phyloP scores from a whole-genome alignment of 1,140 invertebrate genomes.

The Drosophila navojoa region DNA sequence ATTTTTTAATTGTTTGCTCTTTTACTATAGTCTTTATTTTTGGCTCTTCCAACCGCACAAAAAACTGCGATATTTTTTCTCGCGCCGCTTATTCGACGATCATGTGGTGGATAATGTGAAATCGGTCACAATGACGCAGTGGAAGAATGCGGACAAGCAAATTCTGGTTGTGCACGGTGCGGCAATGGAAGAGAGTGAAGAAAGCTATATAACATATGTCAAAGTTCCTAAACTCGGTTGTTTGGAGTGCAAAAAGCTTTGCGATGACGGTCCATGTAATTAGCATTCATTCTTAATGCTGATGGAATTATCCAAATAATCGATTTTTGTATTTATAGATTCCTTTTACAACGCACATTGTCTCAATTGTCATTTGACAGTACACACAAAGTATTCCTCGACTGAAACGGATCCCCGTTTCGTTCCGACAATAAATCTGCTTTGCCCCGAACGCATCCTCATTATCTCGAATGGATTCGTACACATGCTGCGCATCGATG shows the following conservation, averaged over 20 bases:
- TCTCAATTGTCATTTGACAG: conserved; percentile 82
- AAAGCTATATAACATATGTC: conserved; percentile 82
- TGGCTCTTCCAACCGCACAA: conserved; percentile 82
- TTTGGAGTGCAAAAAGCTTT: conserved; percentile 81
- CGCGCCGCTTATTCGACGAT: conserved; percentile 86
- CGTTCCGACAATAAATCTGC: conserved; percentile 74
- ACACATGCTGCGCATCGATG: conserved; percentile 80
- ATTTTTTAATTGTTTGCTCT: neutral
- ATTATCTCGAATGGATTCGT: conserved; percentile 82
- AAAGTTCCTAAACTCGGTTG: conserved; percentile 84
- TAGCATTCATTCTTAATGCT: neutral
- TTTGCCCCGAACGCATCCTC: conserved; percentile 79
- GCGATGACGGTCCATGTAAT: conserved; percentile 73
- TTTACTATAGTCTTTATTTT: conserved; percentile 67
- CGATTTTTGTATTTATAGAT: conserved; percentile 39
- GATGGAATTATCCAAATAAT: neutral
- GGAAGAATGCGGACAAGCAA: conserved; percentile 85
- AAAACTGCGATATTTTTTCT: conserved; percentile 68
- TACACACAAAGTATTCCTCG: conserved; percentile 82
- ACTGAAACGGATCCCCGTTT: conserved; percentile 79
- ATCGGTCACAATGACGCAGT: conserved; percentile 86
- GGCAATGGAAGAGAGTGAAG: conserved; percentile 78
- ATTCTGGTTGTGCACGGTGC: conserved; percentile 86
- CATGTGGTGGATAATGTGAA: conserved; percentile 86
- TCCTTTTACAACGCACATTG: conserved; percentile 78